Base-by-base conservation (phyloP, 1,140 invertebrate genomes). In the Aphaenogaster floridana region DNA sequence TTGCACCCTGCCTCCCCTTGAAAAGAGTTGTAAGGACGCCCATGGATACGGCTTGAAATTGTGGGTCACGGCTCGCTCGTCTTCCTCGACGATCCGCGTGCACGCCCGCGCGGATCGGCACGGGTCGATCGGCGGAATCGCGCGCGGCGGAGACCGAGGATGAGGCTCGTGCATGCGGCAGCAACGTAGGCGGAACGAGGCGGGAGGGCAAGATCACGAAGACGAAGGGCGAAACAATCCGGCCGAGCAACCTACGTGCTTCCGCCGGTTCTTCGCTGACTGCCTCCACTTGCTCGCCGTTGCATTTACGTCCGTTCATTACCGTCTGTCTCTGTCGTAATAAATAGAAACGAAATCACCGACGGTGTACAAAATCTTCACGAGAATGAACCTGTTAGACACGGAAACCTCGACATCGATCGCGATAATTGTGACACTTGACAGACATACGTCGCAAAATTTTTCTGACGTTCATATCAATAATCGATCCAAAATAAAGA, bases 221-320 rank as follows among this genome's bases (percentile, higher is more conserved):
- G 52, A 78, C 57, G 87, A 83, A 72, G 80, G 54, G 54, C 80
- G 45, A 61, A 74, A 72, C 69, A 76, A 84, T 84, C 80, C 80
- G 52, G 36, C 21, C 13, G 68, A 7, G 68, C 80, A 86, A 50
- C 77, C 69, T 64, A 68, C 79, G 64, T 83, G 63, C 57, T 63
- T 66, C 64, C 87, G 80, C 72, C 88, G 79, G 78, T 84, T 84
- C 85, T 89, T 59, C 79, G 64, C 79, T 88, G 50, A n/a, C 72
- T 88, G 88, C n/a, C 42, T 72, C 34, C 64, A 79, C 34, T 57
- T 36, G 39, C 42, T 69, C 50, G 61, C 72, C 80, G 17, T 57
- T 68, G 28, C 59, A 63, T 86, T 74, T 54, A 61, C 11, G 74
- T 79, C 17, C 59, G 50, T 79, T 45, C 39, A 13, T 45, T 39